These are phyloP conservation scores for Mya arenaria DNA, from an alignment of 1,140 invertebrate species.

Conservation along the genomic window DNA sequence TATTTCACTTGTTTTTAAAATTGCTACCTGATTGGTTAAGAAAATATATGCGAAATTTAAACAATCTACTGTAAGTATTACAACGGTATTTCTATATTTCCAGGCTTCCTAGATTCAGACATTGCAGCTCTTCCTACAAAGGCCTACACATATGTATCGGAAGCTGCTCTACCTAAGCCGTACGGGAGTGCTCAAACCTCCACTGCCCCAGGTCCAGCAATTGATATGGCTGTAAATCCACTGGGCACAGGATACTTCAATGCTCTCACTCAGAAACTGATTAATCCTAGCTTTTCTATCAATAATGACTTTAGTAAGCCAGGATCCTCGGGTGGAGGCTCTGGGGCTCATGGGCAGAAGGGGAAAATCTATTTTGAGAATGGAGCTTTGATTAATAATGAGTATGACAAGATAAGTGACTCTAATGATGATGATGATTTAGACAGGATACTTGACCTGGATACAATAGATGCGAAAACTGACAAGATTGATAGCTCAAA, in stretches of 20 bases:
- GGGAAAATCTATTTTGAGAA: slow-evolving; percentile 49
- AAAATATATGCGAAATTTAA: neutral
- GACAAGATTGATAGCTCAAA: slow-evolving; percentile 21
- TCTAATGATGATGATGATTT: slow-evolving; percentile 53
- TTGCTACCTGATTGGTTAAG: neutral
- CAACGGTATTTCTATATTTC: neutral
- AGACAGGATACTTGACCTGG: slow-evolving; percentile 20
- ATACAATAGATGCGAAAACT: slow-evolving; percentile 33
- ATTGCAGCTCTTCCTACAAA: slow-evolving; percentile 18
- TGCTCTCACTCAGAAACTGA: slow-evolving; percentile 47
- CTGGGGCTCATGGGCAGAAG: slow-evolving; percentile 10
- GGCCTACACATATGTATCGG: slow-evolving; percentile 9
- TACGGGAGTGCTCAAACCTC: neutral
- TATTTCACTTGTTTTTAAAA: neutral
- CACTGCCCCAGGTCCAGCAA: slow-evolving; percentile 8
- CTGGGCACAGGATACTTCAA: slow-evolving; percentile 51
- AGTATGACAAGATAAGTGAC: slow-evolving; percentile 55
- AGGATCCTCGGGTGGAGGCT: neutral
- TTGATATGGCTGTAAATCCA: slow-evolving; percentile 43
- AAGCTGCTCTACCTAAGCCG: neutral
- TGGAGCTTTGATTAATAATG: slow-evolving; percentile 43
- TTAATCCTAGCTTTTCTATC: slow-evolving; percentile 34
- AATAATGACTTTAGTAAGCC: slow-evolving; percentile 41
- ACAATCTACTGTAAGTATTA: neutral
- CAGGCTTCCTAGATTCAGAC: slow-evolving; percentile 19